Conservation (phyloP, 2,888 invertebrate species). For the Sipha maydis region DNA sequence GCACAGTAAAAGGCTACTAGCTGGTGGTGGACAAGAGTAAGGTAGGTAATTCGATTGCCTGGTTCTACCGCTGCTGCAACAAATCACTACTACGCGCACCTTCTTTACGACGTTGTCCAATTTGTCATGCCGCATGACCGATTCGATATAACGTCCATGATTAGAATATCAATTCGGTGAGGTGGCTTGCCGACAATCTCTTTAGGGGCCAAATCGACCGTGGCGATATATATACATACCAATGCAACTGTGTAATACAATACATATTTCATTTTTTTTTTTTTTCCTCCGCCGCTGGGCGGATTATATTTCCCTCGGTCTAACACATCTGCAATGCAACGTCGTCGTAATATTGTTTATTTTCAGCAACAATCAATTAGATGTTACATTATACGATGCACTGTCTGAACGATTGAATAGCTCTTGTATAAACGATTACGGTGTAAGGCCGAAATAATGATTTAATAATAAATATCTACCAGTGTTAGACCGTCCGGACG, state of each 20-base stretch:
- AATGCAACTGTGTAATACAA: too few relatives aligned
- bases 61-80: neutral
- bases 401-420: too few relatives aligned
- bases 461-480: too few relatives aligned
- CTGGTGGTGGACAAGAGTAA: neutral
- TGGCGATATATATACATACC: neutral
- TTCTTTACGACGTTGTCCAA: neutral
- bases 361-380: too few relatives aligned
- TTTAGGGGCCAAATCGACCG: neutral
- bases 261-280: neutral
- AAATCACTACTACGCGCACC: neutral
- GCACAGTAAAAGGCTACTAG: neutral
- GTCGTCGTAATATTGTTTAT: too few relatives aligned
- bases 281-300: neutral
- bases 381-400: too few relatives aligned
- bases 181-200: neutral
- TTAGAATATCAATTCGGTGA: slow-evolving; percentile 31
- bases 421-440: too few relatives aligned
- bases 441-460: too few relatives aligned
- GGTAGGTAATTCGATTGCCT: neutral
- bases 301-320: too few relatives aligned
- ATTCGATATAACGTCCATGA: slow-evolving; percentile 29
- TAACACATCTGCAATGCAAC: too few relatives aligned
- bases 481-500: too few relatives aligned
- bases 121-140: slow-evolving; percentile 30